Evolutionary conservation across 2,113 vertebrate genomes (phyloP).

Genomic region (Antechinus stuartii): DNA sequence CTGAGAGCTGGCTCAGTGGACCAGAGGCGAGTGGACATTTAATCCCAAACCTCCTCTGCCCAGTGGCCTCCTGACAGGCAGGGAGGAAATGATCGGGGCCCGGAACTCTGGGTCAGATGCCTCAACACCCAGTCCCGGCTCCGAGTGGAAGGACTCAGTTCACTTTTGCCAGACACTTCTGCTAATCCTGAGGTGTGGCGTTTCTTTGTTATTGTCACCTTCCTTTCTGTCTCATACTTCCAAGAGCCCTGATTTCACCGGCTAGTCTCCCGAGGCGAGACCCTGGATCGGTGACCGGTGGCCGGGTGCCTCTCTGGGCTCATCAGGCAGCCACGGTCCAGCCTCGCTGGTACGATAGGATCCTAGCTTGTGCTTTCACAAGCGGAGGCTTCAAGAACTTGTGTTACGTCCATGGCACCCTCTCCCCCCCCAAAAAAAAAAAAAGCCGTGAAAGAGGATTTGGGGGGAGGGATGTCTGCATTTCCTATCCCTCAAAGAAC

Average conservation of each 20-base stretch:
- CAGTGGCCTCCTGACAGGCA: neutral
- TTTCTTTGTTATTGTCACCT: neutral
- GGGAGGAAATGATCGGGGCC: neutral
- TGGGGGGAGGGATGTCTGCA: neutral
- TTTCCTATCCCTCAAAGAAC: neutral
- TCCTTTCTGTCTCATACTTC: neutral
- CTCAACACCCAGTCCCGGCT: neutral
- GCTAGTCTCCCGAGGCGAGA: neutral
- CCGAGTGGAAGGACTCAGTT: neutral
- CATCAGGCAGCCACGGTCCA: neutral
- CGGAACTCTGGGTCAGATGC: neutral
- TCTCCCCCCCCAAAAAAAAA: neutral
- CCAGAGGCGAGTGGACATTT: conserved; percentile 19
- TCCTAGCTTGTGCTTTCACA: neutral
- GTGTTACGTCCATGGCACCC: neutral
- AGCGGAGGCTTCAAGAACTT: neutral
- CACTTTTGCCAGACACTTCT: neutral
- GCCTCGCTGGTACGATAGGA: neutral
- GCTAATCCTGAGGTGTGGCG: neutral
- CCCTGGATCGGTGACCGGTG: neutral
- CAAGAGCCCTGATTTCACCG: neutral
- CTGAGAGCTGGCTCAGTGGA: neutral
- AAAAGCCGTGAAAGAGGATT: neutral
- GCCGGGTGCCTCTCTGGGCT: neutral
- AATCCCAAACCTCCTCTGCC: conserved; percentile 5